phyloP scores from a whole-genome alignment of 2,888 invertebrate species.

The Limnephilus auricula region DNA sequence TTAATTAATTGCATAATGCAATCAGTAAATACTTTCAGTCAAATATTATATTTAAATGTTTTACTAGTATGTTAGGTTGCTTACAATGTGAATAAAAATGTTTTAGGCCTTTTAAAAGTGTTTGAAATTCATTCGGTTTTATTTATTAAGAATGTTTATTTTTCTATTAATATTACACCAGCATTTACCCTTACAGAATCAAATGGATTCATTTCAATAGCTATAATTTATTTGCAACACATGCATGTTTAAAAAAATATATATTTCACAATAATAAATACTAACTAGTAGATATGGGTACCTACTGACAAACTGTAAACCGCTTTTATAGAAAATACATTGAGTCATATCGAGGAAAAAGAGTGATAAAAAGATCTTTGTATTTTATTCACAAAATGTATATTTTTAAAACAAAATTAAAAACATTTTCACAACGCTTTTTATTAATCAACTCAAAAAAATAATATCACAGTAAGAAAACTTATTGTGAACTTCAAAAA shows the following conservation, averaged over 20 bases:
- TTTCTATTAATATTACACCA: neutral
- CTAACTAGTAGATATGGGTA: neutral
- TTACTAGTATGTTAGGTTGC: neutral
- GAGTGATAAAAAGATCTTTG: neutral
- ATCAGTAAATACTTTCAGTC: neutral
- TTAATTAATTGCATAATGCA: neutral
- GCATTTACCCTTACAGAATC: neutral
- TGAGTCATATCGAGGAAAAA: constrained; percentile 16
- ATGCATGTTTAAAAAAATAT: neutral
- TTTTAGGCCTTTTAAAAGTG: neutral
- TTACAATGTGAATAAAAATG: neutral
- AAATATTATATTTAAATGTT: neutral
- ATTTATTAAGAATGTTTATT: neutral
- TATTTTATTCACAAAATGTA: neutral
- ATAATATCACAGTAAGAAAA: neutral
- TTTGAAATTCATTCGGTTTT: neutral
- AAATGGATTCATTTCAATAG: neutral
- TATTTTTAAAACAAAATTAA: neutral
- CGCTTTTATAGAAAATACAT: neutral
- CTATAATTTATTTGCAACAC: neutral
- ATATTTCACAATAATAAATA: no score
- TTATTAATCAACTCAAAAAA: neutral
- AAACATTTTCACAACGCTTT: neutral
- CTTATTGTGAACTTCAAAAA: neutral
- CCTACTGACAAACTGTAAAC: neutral